These are phyloP conservation scores for Passer domesticus DNA, from an alignment of 2,113 vertebrate genomes.

Conservation along the genomic window DNA sequence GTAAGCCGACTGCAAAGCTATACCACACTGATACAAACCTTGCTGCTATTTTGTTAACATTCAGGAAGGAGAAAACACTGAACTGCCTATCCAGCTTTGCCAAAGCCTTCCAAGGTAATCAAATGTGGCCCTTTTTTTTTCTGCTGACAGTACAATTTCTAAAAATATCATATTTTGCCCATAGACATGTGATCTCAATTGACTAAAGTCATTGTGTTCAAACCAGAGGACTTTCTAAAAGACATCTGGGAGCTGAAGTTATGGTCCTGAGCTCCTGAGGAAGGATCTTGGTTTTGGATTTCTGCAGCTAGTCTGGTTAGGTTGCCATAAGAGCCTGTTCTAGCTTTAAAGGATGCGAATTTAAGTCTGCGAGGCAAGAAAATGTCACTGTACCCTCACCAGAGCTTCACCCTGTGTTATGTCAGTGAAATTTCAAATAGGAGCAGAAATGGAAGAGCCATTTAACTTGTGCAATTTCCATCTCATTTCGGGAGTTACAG, in stretches of 20 bases:
- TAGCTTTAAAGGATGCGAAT: not conserved
- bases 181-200: not conserved
- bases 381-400: not conserved
- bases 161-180: not conserved
- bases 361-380: not conserved
- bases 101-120: not conserved
- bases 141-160: not conserved
- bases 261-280: not conserved
- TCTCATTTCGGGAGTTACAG: not conserved
- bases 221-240: not conserved
- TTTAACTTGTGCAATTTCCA: not conserved
- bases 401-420: not conserved
- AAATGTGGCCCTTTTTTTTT: not conserved
- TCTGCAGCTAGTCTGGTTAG: not conserved
- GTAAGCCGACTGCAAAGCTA: not conserved
- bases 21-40: not conserved
- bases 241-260: not conserved
- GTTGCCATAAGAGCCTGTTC: not conserved
- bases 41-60: not conserved
- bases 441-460: not conserved
- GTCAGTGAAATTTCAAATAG: not conserved
- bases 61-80: not conserved
- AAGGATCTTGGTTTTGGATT: not conserved
- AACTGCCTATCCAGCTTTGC: not conserved
- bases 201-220: not conserved